Base-by-base conservation (phyloP, 2,113 vertebrate genomes). In the Rhinolophus ferrumequinum region DNA sequence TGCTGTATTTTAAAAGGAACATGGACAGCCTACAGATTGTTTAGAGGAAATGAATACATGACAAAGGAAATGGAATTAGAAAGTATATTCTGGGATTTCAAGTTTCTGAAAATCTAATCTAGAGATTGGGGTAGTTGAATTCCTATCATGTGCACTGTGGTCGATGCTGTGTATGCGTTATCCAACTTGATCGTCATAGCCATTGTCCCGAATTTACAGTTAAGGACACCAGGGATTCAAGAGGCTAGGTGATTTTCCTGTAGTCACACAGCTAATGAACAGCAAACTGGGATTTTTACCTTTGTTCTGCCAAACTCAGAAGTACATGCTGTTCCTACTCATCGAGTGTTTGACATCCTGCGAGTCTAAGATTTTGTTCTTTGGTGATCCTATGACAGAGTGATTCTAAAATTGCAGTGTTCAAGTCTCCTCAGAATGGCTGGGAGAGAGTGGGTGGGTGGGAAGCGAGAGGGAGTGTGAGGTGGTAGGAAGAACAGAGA, bases 151-250 rank as follows among this genome's bases (percentile, higher is more conserved):
- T 6, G 4, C 12, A 6, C n/a, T 3, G 3, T 4, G 16, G 44
- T 8, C 5, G 22, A 56, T 0, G 5, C 28, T 8, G 26, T 15
- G 26, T 6, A 8, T 24, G 0, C 5, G 1, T 64, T 64, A 54
- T 28, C 5, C 8, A 77, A 16, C 18, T 15, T 35, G 47, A 67
- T 44, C 28, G 9, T 26, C 6, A 1, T 0, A 41, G 26, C 16
- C 21, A 9, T 2, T 28, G 13, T 50, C 47, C 18, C 21, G 18
- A 13, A 73, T 64, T 47, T 33, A 69, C 3, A 82, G 60, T 38
- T 33, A 8, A 94, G 38, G 41, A 52, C n/a, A 7, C 24, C 18
- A 7, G 44, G 52, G 7, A 24, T 64, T 35, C 8, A 9, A n/a
- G 28, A n/a, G 6, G 12, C 13, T 5, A 50, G 14, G 30, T 8